phyloP scores from a whole-genome alignment of 2,888 invertebrate species.

The Hetaerina titia region DNA sequence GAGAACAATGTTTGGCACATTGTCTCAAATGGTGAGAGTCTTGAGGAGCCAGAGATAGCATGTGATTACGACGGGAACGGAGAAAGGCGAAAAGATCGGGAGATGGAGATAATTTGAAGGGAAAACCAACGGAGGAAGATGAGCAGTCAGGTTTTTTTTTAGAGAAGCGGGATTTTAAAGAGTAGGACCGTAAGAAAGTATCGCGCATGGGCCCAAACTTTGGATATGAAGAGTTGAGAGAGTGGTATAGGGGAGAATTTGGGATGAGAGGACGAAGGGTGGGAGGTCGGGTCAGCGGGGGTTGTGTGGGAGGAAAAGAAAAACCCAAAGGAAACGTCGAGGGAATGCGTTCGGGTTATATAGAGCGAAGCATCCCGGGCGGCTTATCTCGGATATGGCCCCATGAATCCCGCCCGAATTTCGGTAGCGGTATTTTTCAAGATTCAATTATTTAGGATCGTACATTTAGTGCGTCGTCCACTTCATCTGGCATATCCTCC shows the following conservation, averaged over 20 bases:
- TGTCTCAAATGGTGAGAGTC: slow-evolving; percentile 15
- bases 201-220: not conserved
- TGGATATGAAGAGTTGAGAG: not conserved
- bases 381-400: not conserved
- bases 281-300: not conserved
- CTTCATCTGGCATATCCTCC: not conserved
- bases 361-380: not conserved
- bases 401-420: too few species aligned
- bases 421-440: too few species aligned
- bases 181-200: not conserved
- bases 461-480: too few species aligned
- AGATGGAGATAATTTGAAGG: slow-evolving; percentile 4
- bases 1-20: not conserved
- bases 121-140: not conserved
- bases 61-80: not conserved
- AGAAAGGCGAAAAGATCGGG: slow-evolving; percentile 25
- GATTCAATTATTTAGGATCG: too few species aligned
- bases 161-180: not conserved
- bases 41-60: not conserved
- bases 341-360: not conserved
- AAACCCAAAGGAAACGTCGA: not conserved
- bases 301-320: not conserved
- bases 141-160: not conserved
- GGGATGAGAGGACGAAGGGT: not conserved
- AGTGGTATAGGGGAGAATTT: not conserved